Evolutionary conservation across 2,888 invertebrate species (phyloP), one percentile per base, ranked within the genome.

Genomic region (Drosophila birchii): DNA sequence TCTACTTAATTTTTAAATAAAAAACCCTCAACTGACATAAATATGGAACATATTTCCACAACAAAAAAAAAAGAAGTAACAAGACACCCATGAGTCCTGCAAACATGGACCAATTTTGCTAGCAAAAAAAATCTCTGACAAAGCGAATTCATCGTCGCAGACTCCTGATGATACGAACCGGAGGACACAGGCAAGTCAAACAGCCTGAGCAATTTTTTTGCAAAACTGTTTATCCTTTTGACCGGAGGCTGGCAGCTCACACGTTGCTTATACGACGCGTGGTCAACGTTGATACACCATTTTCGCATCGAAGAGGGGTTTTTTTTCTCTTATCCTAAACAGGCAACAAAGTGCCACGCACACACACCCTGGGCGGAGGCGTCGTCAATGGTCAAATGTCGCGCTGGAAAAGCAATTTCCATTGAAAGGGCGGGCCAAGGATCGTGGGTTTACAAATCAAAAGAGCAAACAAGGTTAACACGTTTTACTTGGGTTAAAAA

Each of bases 361-460:
- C 47, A 16, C 34, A 20, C 34, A 51, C 20, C 51, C 16, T 6
- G 5, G 34, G 34, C 34, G 34, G 20, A 51, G 51, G 51, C 34
- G 51, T 51, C 51, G 87, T 82, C 77, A 71, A 79, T 74, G 68
- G 72, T 68, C 73, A 51, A 57, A 38, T 69, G 79, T 78, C 68
- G 59, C 74, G 78, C 81, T 73, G 75, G 66, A 67, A 82, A 82
- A 86, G 84, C 81, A 86, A 82, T 82, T 82, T 82, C 70, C 81
- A 86, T 86, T 81, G 43, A 64, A 44, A 26, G 41, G 34, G 2
- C 36, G 26, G 47, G 49, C 76, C 81, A 81, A 81, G 71, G 59
- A 62, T 79, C 79, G 77, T 76, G 70, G 61, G 81, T 63, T 61
- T 32, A 59, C 54, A 82, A 81, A 62, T 74, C 51, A 47, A 75